These are phyloP conservation scores for Pelosia muscerda DNA, from an alignment of 2,888 invertebrate species.

Conservation along the genomic window DNA sequence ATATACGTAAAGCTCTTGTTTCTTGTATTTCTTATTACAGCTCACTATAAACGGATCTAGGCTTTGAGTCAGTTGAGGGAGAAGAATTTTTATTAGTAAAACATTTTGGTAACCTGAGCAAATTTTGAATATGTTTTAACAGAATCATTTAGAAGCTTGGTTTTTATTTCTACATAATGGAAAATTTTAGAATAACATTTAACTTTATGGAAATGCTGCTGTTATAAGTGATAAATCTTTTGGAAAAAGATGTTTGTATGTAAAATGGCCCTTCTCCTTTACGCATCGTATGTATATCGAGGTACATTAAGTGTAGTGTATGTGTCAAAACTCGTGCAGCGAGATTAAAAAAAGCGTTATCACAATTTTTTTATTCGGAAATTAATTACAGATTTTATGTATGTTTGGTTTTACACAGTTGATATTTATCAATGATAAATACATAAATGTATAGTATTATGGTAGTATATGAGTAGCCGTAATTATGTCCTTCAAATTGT, in stretches of 20 bases:
- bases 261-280: too few species aligned
- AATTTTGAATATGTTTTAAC: too few species aligned
- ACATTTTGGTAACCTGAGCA: not conserved
- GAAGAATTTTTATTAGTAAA: not conserved
- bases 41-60: constrained; percentile 3
- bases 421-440: not conserved
- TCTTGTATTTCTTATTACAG: constrained; percentile 2
- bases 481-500: not conserved
- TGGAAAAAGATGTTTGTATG: too few species aligned
- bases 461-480: not conserved
- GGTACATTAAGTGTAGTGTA: too few species aligned
- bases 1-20: constrained; percentile 1
- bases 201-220: too few species aligned
- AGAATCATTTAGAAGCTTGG: too few species aligned
- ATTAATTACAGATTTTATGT: not conserved
- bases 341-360: not conserved
- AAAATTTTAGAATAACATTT: too few species aligned
- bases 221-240: too few species aligned
- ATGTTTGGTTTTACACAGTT: not conserved
- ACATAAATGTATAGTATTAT: not conserved
- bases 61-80: constrained; percentile 4
- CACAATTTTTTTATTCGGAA: too few species aligned
- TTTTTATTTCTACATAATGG: too few species aligned
- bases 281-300: too few species aligned
- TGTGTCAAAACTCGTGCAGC: not conserved